phyloP scores from a whole-genome alignment of 1,140 invertebrate genomes.

The Thaumetopoea pityocampa region DNA sequence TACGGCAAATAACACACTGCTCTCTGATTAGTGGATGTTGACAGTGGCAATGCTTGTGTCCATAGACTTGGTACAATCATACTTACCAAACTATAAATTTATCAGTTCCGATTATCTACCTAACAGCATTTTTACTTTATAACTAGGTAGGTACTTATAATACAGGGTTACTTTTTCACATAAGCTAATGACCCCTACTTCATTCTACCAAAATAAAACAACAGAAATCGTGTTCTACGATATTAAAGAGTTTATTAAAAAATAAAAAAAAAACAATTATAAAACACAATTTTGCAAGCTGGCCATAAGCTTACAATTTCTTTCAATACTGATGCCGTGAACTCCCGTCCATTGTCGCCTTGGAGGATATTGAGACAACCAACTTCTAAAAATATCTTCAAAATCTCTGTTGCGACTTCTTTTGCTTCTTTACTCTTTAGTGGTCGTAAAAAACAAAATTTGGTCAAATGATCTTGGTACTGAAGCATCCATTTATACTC shows the following conservation, averaged over 20 bases:
- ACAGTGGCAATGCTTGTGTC: constrained; percentile 1
- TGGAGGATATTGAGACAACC: constrained; percentile 54
- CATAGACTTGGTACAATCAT: constrained; percentile 1
- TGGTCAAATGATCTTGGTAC: constrained; percentile 69
- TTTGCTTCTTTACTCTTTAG: constrained; percentile 56
- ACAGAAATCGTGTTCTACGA: too few relatives aligned
- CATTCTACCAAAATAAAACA: too few relatives aligned
- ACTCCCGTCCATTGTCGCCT: constrained; percentile 54
- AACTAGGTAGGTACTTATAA: too few relatives aligned
- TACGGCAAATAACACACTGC: constrained; percentile 3
- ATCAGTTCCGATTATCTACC: too few relatives aligned
- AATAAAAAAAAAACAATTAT: too few relatives aligned
- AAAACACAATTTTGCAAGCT: constrained; percentile 22
- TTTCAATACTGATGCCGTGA: constrained; percentile 35
- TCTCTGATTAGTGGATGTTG: not conserved
- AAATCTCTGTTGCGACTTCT: constrained; percentile 49
- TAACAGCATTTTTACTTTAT: too few relatives aligned
- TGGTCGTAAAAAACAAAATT: constrained; percentile 54
- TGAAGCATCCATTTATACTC: constrained; percentile 25
- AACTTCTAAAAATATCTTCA: constrained; percentile 58
- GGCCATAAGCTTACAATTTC: constrained; percentile 29
- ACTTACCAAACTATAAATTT: too few relatives aligned
- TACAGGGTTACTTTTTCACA: too few relatives aligned
- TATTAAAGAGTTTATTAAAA: too few relatives aligned
- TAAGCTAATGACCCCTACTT: too few relatives aligned